Percentiles rank a stretch among this genome's conserved stretches.
Evolutionary conservation across 2,113 vertebrate genomes (phyloP).

Genomic region (Paramisgurnus dabryanus): DNA sequence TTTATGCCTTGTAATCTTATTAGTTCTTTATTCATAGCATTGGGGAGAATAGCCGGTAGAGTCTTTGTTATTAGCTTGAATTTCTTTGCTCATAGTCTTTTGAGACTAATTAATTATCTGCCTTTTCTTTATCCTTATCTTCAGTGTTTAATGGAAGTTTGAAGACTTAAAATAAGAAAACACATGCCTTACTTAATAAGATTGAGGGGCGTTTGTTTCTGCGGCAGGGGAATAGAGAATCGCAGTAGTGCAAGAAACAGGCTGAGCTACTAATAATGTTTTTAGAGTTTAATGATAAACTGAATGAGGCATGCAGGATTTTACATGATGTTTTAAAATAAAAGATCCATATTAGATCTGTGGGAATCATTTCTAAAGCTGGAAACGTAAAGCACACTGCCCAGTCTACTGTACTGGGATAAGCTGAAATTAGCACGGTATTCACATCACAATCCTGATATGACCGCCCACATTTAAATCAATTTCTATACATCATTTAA

Average conservation of each 20-base stretch:
- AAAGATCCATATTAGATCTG: background rate
- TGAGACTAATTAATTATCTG: constrained; percentile 47
- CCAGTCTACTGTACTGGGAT: too few species aligned
- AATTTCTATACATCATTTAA: too few species aligned
- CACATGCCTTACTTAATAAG: constrained; percentile 32
- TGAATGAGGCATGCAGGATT: background rate
- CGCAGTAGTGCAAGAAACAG: background rate
- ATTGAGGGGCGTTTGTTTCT: background rate
- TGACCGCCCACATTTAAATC: too few species aligned
- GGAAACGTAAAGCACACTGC: too few species aligned
- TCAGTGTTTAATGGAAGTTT: constrained; percentile 42
- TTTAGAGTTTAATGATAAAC: background rate
- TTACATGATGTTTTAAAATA: background rate
- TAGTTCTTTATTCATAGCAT: constrained; percentile 31
- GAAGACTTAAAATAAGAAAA: constrained; percentile 21
- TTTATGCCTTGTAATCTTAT: constrained; percentile 15
- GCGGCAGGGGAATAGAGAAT: background rate
- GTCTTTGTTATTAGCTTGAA: constrained; percentile 31
- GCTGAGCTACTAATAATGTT: background rate
- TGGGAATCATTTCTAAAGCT: too few species aligned
- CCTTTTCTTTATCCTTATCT: constrained; percentile 16
- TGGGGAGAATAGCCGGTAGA: constrained; percentile 34
- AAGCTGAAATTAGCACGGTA: too few species aligned
- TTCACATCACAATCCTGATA: too few species aligned
- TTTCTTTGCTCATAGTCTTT: constrained; percentile 30